A percentile compares a stretch with the other conserved stretches of the same genome.
Evolutionary conservation across 1,140 invertebrate genomes (phyloP).

Genomic region (Drosophila bocqueti): DNA sequence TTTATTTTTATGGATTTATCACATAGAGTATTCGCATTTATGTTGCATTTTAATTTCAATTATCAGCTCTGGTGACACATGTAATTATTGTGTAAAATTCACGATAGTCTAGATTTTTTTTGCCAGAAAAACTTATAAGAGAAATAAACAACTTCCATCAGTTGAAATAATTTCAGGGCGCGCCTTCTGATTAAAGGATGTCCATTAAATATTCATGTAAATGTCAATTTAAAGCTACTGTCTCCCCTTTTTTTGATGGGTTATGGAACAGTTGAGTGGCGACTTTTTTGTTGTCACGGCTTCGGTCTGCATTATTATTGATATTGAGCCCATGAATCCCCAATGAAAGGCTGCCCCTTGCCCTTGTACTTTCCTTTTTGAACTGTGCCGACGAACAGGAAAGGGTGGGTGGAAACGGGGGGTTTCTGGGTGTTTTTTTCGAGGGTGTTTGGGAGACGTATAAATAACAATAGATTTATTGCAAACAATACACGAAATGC

Average conservation of each 20-base stretch:
- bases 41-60: not conserved
- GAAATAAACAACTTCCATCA: constrained; percentile 1
- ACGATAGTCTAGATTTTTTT: constrained; percentile 8
- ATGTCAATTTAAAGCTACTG: constrained; percentile 82
- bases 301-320: constrained; percentile 56
- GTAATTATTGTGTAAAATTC: constrained; percentile 29
- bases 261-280: constrained; percentile 39
- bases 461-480: constrained; percentile 82
- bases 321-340: constrained; percentile 59
- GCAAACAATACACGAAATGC: constrained; percentile 75
- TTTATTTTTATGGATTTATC: not conserved
- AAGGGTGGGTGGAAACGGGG: constrained; percentile 3
- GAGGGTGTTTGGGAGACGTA: not conserved
- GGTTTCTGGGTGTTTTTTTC: not conserved
- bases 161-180: constrained; percentile 31
- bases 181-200: constrained; percentile 79
- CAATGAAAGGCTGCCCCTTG: constrained; percentile 28
- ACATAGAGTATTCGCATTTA: constrained; percentile 3
- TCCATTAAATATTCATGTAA: constrained; percentile 84
- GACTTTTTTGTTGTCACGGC: constrained; percentile 58
- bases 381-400: constrained; percentile 48
- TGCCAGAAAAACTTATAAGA: not conserved
- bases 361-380: constrained; percentile 30
- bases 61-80: constrained; percentile 25
- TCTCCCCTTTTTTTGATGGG: constrained; percentile 18